Conservation (phyloP, 1,140 invertebrate genomes). For the Cydia fagiglandana region DNA sequence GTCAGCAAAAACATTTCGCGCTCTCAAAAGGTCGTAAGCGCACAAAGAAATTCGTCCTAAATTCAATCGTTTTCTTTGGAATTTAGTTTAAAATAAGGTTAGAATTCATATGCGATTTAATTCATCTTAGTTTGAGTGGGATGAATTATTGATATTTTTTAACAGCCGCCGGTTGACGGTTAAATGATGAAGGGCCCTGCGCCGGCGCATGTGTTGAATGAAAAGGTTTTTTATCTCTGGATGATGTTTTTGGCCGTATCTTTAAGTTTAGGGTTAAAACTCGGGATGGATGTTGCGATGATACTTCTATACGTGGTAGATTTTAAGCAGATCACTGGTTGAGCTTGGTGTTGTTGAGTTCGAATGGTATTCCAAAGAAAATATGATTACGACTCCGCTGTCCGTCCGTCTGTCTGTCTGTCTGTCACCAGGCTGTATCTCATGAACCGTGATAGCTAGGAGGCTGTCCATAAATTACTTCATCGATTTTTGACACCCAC, state of each 20-base stretch:
- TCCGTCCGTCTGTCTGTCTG: no score
- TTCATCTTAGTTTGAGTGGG: not conserved
- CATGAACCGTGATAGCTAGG: no score
- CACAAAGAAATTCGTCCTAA: not conserved
- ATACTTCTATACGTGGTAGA: no score
- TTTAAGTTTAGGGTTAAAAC: slow-evolving; percentile 8
- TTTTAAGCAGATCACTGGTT: no score
- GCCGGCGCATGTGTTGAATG: slow-evolving; percentile 23
- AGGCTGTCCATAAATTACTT: no score
- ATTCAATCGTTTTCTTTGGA: not conserved
- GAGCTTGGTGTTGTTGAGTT: no score
- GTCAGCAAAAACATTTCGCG: slow-evolving; percentile 22
- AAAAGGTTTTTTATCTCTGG: slow-evolving; percentile 8
- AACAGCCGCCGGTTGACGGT: slow-evolving; percentile 25
- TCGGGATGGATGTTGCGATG: not conserved
- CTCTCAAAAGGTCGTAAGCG: not conserved
- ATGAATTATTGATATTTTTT: slow-evolving; percentile 26
- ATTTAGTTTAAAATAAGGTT: not conserved
- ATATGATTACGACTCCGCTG: no score
- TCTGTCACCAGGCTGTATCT: no score
- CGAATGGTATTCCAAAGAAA: no score
- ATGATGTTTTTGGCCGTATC: slow-evolving; percentile 9
- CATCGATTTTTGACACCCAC: no score
- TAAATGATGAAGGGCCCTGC: slow-evolving; percentile 16
- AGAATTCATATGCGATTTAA: not conserved